Percentiles rank a stretch among this genome's conserved stretches.
Evolutionary conservation across 2,888 invertebrate genomes (phyloP).

Genomic region (Neria commutata): DNA sequence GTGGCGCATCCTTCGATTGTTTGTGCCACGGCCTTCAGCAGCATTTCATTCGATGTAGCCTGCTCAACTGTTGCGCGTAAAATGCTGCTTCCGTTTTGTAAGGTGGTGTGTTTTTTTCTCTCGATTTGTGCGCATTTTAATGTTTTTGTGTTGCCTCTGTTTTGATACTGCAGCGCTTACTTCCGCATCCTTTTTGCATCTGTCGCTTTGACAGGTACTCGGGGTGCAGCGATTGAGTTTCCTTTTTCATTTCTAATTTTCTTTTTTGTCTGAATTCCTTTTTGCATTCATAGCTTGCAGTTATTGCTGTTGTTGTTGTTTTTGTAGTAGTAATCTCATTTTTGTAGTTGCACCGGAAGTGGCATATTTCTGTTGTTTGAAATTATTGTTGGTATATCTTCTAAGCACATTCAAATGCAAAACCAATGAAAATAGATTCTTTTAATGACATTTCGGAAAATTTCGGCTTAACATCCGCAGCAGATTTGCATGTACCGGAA

Average conservation of each 20-base stretch:
- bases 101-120: slow-evolving; percentile 11
- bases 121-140: slow-evolving; percentile 36
- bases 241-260: not conserved
- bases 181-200: not conserved
- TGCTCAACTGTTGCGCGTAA: slow-evolving; percentile 39
- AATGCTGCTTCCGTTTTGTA: slow-evolving; percentile 39
- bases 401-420: no score
- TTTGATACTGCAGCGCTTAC: not conserved
- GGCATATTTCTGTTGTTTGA: no score
- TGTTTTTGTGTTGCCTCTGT: not conserved
- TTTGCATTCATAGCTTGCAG: not conserved
- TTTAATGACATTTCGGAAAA: no score
- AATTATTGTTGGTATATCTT: no score
- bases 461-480: no score
- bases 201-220: slow-evolving; percentile 6
- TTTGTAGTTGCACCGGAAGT: no score
- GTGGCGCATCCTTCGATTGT: no score
- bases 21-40: no score
- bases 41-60: no score
- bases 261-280: no score
- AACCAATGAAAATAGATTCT: no score
- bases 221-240: not conserved
- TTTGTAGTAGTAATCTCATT: not conserved
- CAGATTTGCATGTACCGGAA: no score
- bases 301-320: not conserved